Evolutionary conservation across 2,888 invertebrate species (phyloP).

Genomic region (Nomada hirtipes): DNA sequence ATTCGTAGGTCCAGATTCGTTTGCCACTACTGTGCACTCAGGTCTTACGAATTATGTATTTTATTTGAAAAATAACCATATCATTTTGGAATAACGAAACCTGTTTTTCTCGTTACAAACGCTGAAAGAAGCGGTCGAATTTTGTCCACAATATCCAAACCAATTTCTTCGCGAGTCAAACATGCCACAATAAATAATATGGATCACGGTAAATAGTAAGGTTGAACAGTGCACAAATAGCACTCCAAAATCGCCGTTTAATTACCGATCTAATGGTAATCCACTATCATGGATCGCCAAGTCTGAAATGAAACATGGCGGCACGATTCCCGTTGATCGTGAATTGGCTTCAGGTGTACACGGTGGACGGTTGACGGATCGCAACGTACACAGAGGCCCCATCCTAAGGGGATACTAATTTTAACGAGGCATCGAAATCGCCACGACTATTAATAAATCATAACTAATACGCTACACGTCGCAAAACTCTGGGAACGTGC

Average conservation of each 20-base stretch:
- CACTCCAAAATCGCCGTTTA: not conserved
- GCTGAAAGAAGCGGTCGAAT: too few relatives aligned
- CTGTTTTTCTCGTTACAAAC: too few relatives aligned
- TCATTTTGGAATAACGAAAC: too few relatives aligned
- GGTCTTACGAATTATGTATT: too few relatives aligned
- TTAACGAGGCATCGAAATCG: constrained; percentile 63
- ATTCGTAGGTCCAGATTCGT: too few relatives aligned
- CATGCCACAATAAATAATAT: too few relatives aligned
- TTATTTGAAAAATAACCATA: too few relatives aligned
- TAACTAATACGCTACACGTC: constrained; percentile 67
- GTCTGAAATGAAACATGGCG: not conserved
- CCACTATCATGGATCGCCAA: not conserved
- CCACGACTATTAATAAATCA: constrained; percentile 71
- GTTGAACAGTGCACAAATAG: too few relatives aligned
- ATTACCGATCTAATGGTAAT: constrained; percentile 1
- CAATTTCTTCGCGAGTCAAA: too few relatives aligned
- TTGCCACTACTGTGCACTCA: too few relatives aligned
- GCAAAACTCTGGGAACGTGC: constrained; percentile 45
- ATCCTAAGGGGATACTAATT: constrained; percentile 60
- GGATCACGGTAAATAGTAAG: too few relatives aligned
- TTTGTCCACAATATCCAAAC: too few relatives aligned
- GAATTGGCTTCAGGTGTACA: constrained; percentile 3
- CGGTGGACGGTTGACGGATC: constrained; percentile 22
- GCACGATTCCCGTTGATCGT: not conserved
- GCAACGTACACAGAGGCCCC: constrained; percentile 38